A percentile compares a stretch with the other conserved stretches of the same genome.
These are phyloP conservation scores for Pterocles burchelli DNA, from an alignment of 2,113 vertebrate species.

Conservation along the genomic window DNA sequence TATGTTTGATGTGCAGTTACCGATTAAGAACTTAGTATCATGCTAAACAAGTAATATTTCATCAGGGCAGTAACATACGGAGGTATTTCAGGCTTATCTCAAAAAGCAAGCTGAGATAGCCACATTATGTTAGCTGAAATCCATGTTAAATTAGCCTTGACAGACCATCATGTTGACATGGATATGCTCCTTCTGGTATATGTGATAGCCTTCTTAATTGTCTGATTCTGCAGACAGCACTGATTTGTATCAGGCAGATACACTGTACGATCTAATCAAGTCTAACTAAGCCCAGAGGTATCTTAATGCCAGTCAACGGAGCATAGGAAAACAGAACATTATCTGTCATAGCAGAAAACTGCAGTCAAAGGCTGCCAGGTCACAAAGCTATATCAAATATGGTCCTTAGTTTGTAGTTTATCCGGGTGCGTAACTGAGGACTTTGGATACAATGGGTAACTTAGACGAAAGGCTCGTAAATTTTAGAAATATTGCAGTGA, in stretches of 20 bases:
- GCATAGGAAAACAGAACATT: neutral
- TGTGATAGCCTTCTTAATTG: neutral
- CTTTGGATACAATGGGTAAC: neutral
- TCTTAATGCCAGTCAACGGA: neutral
- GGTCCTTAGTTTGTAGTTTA: neutral
- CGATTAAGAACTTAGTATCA: neutral
- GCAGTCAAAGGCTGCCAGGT: neutral
- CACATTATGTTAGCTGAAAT: slow-evolving; percentile 8
- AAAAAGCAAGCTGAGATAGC: neutral
- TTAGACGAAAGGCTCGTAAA: neutral
- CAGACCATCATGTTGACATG: neutral
- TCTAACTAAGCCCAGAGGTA: neutral
- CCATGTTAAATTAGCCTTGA: neutral
- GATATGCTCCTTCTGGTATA: neutral
- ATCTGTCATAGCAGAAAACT: neutral
- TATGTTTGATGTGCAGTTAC: neutral
- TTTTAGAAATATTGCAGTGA: neutral
- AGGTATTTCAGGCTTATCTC: neutral
- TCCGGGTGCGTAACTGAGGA: neutral
- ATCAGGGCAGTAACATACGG: neutral
- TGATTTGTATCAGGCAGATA: neutral
- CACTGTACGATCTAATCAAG: neutral
- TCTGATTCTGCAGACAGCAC: neutral
- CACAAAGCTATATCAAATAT: neutral
- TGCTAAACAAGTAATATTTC: neutral